A percentile compares a stretch with the other conserved stretches of the same genome.
These are phyloP conservation scores for Tetramorium parvispinum DNA, from an alignment of 1,140 invertebrate species.

Conservation along the genomic window DNA sequence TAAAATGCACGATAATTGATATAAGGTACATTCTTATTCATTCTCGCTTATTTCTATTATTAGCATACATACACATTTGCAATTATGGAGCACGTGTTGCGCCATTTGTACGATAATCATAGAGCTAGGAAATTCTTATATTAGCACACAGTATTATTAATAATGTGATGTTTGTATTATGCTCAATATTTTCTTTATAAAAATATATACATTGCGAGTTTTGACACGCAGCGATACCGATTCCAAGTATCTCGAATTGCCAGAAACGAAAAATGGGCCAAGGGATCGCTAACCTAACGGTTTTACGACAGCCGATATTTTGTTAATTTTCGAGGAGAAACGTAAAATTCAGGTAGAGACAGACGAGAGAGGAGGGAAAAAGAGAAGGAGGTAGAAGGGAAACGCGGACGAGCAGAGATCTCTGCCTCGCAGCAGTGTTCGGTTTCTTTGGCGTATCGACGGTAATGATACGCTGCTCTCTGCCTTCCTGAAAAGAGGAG, in stretches of 20 bases:
- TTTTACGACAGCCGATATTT: conserved; percentile 71
- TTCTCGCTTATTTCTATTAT: background rate
- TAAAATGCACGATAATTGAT: background rate
- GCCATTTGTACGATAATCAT: background rate
- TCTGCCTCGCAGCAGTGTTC: conserved; percentile 57
- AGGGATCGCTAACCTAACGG: conserved; percentile 63
- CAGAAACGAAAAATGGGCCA: conserved; percentile 27
- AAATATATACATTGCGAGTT: conserved; percentile 4
- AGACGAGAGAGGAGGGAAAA: background rate
- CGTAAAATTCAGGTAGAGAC: conserved; percentile 56
- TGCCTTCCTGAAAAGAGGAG: conserved; percentile 77
- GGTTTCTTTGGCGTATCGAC: conserved; percentile 54
- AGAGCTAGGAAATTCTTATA: background rate
- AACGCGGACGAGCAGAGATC: conserved; percentile 22
- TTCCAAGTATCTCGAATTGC: conserved; percentile 34
- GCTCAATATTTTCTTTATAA: background rate
- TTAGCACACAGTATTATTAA: background rate
- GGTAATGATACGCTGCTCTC: conserved; percentile 79
- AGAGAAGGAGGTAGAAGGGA: conserved; percentile 33
- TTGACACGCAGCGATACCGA: conserved; percentile 12
- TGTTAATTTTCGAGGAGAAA: conserved; percentile 63
- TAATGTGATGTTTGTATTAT: background rate
- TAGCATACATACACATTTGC: background rate
- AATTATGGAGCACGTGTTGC: background rate
- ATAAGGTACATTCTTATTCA: background rate